Conservation (phyloP, 2,888 invertebrate species). For the Yponomeuta sedellus region DNA sequence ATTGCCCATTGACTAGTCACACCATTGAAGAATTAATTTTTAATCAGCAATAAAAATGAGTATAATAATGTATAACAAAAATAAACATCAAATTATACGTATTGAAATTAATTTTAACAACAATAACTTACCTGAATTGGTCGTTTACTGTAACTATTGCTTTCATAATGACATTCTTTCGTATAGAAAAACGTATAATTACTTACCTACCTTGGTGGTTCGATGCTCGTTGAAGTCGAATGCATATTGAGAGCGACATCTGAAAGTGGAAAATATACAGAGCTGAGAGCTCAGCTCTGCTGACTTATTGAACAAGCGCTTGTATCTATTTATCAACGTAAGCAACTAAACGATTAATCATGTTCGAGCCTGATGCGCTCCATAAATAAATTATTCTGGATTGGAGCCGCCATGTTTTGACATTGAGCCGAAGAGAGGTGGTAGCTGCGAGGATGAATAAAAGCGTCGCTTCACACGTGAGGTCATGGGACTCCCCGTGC, state of each 20-base stretch:
- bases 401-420: background rate
- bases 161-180: background rate
- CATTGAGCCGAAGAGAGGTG: background rate
- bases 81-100: too few relatives aligned
- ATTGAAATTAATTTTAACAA: too few relatives aligned
- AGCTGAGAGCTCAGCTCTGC: conserved; percentile 13
- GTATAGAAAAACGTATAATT: background rate
- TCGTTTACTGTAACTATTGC: background rate
- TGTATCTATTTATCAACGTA: background rate
- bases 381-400: background rate
- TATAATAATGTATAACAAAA: too few relatives aligned
- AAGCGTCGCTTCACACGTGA: too few relatives aligned
- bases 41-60: too few relatives aligned
- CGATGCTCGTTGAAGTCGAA: conserved; percentile 14
- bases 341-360: conserved; percentile 6
- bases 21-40: too few relatives aligned
- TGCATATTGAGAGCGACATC: conserved; percentile 17
- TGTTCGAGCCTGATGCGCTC: background rate
- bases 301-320: conserved; percentile 12
- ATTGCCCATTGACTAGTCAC: too few relatives aligned
- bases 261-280: conserved; percentile 17
- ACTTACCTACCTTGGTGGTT: conserved; percentile 54
- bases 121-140: background rate
- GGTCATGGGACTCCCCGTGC: too few relatives aligned
- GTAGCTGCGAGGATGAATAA: too few relatives aligned